phyloP scores from a whole-genome alignment of 1,140 invertebrate genomes.

The Formica exsecta region DNA sequence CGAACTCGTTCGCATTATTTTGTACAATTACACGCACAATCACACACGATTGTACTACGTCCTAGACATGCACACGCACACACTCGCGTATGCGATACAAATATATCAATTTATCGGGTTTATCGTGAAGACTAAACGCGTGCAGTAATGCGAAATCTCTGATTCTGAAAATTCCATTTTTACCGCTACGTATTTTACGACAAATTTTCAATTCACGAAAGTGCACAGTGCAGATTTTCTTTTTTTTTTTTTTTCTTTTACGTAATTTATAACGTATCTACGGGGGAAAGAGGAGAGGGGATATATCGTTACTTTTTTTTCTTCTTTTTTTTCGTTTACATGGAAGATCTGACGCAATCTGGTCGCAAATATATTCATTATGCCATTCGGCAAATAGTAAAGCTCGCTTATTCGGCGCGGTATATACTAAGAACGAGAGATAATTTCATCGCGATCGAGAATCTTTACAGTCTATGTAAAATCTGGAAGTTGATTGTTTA shows the following conservation, averaged over 20 bases:
- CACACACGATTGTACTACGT: background rate
- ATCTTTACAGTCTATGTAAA: slow-evolving; percentile 59
- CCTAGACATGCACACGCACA: background rate
- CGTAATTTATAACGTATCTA: slow-evolving; percentile 36
- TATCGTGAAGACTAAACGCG: slow-evolving; percentile 61
- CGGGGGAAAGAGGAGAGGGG: too few species aligned
- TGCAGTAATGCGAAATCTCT: slow-evolving; percentile 69
- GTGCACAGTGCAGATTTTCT: slow-evolving; percentile 83
- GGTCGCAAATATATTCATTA: slow-evolving; percentile 23
- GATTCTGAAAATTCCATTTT: slow-evolving; percentile 60
- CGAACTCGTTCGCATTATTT: slow-evolving; percentile 32
- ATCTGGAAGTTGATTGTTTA: slow-evolving; percentile 45
- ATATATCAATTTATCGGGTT: slow-evolving; percentile 45
- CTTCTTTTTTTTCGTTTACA: background rate
- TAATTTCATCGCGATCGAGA: slow-evolving; percentile 65
- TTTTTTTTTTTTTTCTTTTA: slow-evolving; percentile 62
- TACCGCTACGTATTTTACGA: slow-evolving; percentile 68
- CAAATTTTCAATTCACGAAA: slow-evolving; percentile 84
- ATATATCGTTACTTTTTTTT: background rate
- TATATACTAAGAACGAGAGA: slow-evolving; percentile 66
- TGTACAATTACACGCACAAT: slow-evolving; percentile 36
- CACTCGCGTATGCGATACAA: slow-evolving; percentile 43
- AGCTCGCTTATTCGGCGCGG: slow-evolving; percentile 64
- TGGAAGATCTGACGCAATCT: slow-evolving; percentile 48
- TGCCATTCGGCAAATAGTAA: slow-evolving; percentile 26